Percentiles rank a stretch among this genome's conserved stretches.
These are phyloP conservation scores for Diaphora mendica DNA, from an alignment of 2,888 invertebrate genomes.

Conservation along the genomic window DNA sequence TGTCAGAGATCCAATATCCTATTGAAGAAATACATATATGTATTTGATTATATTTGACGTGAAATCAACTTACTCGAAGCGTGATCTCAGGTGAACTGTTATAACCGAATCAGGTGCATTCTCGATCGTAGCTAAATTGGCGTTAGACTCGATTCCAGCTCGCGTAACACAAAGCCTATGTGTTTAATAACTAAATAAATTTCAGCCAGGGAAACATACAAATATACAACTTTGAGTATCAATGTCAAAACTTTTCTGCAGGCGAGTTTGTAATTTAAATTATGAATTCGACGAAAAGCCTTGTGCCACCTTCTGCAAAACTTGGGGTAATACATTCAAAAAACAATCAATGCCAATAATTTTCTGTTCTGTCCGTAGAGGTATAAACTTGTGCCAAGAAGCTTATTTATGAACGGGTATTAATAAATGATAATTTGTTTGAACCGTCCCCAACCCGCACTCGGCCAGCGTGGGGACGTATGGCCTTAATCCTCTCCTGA, in stretches of 20 bases:
- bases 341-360: too few relatives aligned
- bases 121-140: background rate
- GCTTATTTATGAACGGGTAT: too few relatives aligned
- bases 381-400: too few relatives aligned
- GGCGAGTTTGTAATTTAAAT: background rate
- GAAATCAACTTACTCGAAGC: background rate
- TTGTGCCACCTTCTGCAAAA: too few relatives aligned
- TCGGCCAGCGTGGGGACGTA: too few relatives aligned
- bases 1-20: background rate
- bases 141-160: background rate
- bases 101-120: background rate
- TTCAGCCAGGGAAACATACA: background rate
- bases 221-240: background rate
- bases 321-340: too few relatives aligned
- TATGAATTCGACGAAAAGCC: background rate
- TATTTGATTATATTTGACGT: background rate
- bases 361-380: too few relatives aligned
- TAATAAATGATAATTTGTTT: too few relatives aligned
- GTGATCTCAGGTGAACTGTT: background rate
- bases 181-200: background rate
- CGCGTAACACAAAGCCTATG: background rate
- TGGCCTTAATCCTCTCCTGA: too few relatives aligned
- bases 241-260: background rate
- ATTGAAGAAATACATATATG: background rate
- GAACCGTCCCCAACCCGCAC: too few relatives aligned